These are phyloP conservation scores for Pantelozetes paolii DNA, from an alignment of 2,888 invertebrate genomes.

Conservation along the genomic window DNA sequence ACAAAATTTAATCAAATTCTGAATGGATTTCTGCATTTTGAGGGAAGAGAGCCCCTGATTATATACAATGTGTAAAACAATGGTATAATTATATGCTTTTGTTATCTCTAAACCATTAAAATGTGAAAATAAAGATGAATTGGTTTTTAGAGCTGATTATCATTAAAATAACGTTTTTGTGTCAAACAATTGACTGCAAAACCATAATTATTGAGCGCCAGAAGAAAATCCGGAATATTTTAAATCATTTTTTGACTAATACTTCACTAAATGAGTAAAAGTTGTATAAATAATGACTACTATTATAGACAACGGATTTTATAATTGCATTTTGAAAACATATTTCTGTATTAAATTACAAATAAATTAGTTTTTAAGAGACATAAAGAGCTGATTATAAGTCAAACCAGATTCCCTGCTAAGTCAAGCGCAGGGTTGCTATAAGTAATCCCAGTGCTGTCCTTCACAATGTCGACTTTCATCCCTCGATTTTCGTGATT, in stretches of 20 bases:
- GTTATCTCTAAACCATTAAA: no score
- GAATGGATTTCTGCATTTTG: no score
- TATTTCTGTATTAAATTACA: background rate
- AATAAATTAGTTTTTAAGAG: background rate
- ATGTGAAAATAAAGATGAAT: background rate
- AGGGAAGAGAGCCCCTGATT: no score
- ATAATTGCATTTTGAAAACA: background rate
- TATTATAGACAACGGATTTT: background rate
- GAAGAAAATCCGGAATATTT: background rate
- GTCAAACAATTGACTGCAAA: background rate
- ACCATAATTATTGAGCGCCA: background rate
- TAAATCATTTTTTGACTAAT: background rate
- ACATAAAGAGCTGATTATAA: background rate
- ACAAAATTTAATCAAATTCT: no score
- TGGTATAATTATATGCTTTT: no score
- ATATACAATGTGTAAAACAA: no score
- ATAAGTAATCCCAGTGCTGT: background rate
- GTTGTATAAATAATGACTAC: background rate
- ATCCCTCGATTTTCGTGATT: background rate
- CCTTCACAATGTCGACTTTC: slow-evolving; percentile 18
- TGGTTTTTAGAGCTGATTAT: background rate
- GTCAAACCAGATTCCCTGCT: background rate
- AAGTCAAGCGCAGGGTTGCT: background rate
- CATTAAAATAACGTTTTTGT: background rate
- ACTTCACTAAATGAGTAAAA: background rate